These are phyloP conservation scores for Clarias gariepinus DNA, from an alignment of 2,113 vertebrate species.

Conservation along the genomic window DNA sequence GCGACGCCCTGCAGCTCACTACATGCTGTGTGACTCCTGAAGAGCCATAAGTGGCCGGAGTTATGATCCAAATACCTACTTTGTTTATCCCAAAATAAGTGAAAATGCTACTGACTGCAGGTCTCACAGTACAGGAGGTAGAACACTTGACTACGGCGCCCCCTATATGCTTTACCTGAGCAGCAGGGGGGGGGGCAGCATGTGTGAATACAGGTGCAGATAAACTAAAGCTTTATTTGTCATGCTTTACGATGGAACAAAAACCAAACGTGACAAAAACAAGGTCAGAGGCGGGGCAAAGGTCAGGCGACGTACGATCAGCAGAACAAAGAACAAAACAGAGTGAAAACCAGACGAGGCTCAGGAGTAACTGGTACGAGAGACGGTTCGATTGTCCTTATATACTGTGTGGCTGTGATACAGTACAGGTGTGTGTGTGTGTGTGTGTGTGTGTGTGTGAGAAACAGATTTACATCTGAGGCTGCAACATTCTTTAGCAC, in stretches of 20 bases:
- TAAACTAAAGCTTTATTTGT: not conserved
- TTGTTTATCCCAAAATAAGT: not conserved
- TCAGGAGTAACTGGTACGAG: not conserved
- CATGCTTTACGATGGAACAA: not conserved
- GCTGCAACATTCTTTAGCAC: not conserved
- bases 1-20: not conserved
- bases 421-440: not conserved
- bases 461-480: not conserved
- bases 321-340: not conserved
- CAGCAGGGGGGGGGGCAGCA: not conserved
- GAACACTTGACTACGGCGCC: not conserved
- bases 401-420: not conserved
- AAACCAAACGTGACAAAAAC: not conserved
- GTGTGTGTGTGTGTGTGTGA: conserved; percentile 24
- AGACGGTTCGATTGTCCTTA: not conserved
- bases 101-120: not conserved
- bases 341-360: not conserved
- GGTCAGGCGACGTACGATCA: not conserved
- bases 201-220: not conserved
- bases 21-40: not conserved
- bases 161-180: not conserved
- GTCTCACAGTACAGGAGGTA: not conserved
- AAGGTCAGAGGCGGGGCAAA: not conserved
- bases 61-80: not conserved
- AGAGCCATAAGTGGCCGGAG: not conserved